Evolutionary conservation across 2,888 invertebrate genomes (phyloP).

Genomic region (Schizotus pectinicornis): DNA sequence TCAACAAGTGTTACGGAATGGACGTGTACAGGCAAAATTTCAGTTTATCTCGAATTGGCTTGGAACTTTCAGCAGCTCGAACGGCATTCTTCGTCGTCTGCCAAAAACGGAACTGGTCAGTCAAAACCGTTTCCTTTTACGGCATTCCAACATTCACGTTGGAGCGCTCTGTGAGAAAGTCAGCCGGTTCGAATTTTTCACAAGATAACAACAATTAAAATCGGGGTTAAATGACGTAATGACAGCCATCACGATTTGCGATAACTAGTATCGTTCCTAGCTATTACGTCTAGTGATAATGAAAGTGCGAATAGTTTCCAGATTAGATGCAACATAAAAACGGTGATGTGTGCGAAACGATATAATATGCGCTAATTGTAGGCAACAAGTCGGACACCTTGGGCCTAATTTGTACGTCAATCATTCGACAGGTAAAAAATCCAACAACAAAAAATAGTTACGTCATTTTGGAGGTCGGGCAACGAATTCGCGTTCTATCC

Average conservation of each 20-base stretch:
- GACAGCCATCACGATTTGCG: too few species aligned
- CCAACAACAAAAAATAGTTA: constrained; percentile 6
- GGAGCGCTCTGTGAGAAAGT: neutral
- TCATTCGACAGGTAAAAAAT: constrained; percentile 6
- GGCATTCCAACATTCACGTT: constrained; percentile 1
- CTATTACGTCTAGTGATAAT: too few species aligned
- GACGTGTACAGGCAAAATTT: neutral
- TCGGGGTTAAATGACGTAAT: too few species aligned
- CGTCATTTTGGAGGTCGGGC: constrained; percentile 7
- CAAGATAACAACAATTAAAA: too few species aligned
- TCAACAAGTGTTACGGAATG: constrained; percentile 15
- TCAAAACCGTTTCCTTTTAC: constrained; percentile 7
- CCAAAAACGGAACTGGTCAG: constrained; percentile 15
- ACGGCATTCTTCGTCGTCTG: constrained; percentile 4
- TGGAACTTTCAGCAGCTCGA: constrained; percentile 4
- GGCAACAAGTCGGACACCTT: constrained; percentile 12
- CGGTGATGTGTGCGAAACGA: too few species aligned
- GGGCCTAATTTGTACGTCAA: constrained; percentile 21
- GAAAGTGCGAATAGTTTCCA: too few species aligned
- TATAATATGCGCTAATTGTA: too few species aligned
- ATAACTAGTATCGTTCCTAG: too few species aligned
- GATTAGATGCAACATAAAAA: too few species aligned
- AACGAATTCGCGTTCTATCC: constrained; percentile 3
- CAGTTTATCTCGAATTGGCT: neutral
- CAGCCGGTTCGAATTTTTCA: too few species aligned